Conservation (phyloP, 2,888 invertebrate species). For the Invenusta paracnida region DNA sequence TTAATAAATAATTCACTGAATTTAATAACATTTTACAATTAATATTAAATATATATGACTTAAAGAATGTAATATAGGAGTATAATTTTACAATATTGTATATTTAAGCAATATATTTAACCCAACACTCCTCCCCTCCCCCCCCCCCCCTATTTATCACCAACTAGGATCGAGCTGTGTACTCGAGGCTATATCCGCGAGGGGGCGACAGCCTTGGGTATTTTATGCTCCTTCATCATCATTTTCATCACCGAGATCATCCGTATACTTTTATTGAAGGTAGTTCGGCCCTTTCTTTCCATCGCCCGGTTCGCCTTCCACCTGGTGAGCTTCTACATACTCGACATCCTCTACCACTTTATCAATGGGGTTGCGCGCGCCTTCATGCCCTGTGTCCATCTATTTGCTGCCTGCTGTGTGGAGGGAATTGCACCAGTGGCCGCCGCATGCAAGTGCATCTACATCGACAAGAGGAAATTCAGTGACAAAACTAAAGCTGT, state of each 20-base stretch:
- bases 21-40: too few relatives aligned
- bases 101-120: too few relatives aligned
- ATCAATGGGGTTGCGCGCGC: neutral
- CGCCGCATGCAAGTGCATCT: neutral
- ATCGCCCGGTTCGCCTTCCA: constrained; percentile 1
- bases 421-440: neutral
- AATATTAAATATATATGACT: too few relatives aligned
- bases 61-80: too few relatives aligned
- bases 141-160: neutral
- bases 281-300: neutral
- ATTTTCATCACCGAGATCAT: neutral
- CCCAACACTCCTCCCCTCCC: too few relatives aligned
- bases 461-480: neutral
- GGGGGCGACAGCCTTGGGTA: neutral
- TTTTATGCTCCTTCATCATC: neutral
- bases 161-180: neutral
- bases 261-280: neutral
- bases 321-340: neutral
- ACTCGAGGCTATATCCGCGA: constrained; percentile 6
- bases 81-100: too few relatives aligned
- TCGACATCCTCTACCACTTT: constrained; percentile 1
- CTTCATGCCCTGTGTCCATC: constrained; percentile 9
- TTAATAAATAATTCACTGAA: too few relatives aligned
- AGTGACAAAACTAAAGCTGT: too few relatives aligned
- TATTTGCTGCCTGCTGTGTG: constrained; percentile 8